Percentiles rank a stretch among this genome's conserved stretches.
Evolutionary conservation across 2,113 vertebrate species (phyloP).

Genomic region (Mohoua ochrocephala): DNA sequence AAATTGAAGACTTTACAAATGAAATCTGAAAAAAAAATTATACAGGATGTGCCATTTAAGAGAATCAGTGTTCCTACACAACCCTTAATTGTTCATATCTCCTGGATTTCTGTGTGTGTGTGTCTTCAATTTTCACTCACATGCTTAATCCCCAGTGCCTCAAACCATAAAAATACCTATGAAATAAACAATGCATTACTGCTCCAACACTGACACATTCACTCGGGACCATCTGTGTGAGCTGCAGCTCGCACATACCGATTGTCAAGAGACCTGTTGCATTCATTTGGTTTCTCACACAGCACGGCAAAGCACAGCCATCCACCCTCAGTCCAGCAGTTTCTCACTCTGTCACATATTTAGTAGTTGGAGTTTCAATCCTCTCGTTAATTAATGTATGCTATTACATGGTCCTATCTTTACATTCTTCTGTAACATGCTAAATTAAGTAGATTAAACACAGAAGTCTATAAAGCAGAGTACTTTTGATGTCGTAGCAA

Average conservation of each 20-base stretch:
- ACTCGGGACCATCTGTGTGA: background rate
- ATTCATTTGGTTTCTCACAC: background rate
- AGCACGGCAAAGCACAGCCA: background rate
- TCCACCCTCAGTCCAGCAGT: background rate
- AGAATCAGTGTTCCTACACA: background rate
- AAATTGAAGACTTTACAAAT: background rate
- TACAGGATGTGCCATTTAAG: background rate
- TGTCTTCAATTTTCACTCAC: background rate
- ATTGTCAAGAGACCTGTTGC: background rate
- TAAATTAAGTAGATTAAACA: background rate
- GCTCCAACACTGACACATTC: background rate
- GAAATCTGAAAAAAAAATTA: background rate
- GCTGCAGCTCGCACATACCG: background rate
- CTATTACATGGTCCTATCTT: background rate
- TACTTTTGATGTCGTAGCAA: background rate
- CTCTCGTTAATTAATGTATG: background rate
- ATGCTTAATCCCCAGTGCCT: background rate
- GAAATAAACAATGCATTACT: background rate
- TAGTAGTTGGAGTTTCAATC: background rate
- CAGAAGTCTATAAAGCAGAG: background rate
- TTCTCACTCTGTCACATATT: background rate
- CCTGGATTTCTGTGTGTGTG: background rate
- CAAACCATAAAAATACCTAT: background rate
- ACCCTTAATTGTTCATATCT: background rate
- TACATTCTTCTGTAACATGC: background rate